A percentile compares a stretch with the other conserved stretches of the same genome.
Conservation (phyloP, 37 sponge, comb jelly and placozoan species). For the Chondrilla cf. caribensis region DNA sequence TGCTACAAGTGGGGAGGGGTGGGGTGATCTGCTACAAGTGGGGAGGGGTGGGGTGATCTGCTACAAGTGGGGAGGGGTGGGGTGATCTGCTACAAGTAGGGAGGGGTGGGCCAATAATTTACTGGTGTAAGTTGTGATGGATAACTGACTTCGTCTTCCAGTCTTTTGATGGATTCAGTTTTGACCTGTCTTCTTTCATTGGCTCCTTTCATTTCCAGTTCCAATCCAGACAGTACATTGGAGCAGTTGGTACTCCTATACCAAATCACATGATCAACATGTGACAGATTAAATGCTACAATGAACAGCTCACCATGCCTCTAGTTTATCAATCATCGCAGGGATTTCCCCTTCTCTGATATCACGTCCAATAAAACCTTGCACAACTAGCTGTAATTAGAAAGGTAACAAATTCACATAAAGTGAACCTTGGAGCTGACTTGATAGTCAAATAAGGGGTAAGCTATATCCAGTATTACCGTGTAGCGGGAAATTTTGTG, state of each 20-base stretch:
- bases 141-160: constrained; percentile 47
- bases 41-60: no score
- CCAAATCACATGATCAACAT: neutral
- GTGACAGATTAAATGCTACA: neutral
- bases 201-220: constrained; percentile 57
- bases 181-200: constrained; percentile 42
- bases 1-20: no score
- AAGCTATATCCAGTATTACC: no score
- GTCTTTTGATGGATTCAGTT: constrained; percentile 19
- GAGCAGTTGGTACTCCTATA: constrained; percentile 70
- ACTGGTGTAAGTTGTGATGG: neutral
- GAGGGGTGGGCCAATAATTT: no score
- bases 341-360: constrained; percentile 46
- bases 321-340: constrained; percentile 57
- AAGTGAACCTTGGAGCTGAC: no score
- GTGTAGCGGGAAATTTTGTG: no score
- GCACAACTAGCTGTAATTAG: constrained; percentile 69
- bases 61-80: no score
- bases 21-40: no score
- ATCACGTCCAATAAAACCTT: constrained; percentile 82
- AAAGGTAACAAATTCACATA: no score
- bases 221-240: constrained; percentile 40
- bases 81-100: no score
- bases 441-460: no score
- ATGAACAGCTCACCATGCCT: constrained; percentile 54